Conservation (phyloP, 2,113 vertebrate genomes). For the Peromyscus leucopus region DNA sequence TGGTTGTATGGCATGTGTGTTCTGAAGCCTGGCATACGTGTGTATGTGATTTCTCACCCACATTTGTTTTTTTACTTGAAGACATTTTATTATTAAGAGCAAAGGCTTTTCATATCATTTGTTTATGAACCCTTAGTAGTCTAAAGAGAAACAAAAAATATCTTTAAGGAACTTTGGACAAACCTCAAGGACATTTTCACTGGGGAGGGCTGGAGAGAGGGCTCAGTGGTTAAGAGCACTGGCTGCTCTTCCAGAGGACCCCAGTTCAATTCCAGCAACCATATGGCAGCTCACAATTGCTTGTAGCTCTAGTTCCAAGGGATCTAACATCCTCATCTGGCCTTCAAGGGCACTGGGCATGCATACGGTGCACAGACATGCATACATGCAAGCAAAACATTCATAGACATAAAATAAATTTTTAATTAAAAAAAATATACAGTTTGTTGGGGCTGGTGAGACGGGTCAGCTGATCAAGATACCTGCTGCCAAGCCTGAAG, state of each 20-base stretch:
- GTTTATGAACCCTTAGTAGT: constrained; percentile 7
- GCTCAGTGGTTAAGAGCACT: background rate
- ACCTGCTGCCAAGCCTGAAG: background rate
- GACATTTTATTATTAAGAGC: constrained; percentile 8
- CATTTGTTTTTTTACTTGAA: background rate
- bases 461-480: background rate
- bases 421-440: background rate
- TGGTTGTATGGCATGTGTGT: background rate
- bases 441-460: background rate
- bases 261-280: background rate
- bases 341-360: background rate
- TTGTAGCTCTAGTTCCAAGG: background rate
- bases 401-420: background rate
- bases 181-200: background rate
- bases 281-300: background rate
- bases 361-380: background rate
- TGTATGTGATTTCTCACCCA: background rate
- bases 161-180: background rate
- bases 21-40: background rate
- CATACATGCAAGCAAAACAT: background rate
- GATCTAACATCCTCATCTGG: background rate
- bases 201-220: background rate
- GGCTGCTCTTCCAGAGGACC: background rate
- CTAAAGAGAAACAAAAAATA: constrained; percentile 41
- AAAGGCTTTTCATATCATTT: background rate